Evolutionary conservation across 2,888 invertebrate genomes (phyloP), one percentile per base, ranked within the genome.

Genomic region (Craniophora ligustri): DNA sequence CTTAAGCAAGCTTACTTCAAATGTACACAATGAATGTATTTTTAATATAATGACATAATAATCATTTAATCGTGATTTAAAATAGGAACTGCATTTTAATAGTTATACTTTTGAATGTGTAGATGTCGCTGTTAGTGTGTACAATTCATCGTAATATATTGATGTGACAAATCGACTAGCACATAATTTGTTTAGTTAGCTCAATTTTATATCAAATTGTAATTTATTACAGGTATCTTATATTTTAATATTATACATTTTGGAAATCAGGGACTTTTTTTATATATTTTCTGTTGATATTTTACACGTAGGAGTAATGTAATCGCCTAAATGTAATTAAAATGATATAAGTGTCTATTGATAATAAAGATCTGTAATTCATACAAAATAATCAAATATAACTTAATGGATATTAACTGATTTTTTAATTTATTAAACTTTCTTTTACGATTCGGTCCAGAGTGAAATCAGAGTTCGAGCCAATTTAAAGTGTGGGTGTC

Each of bases 331-430:
- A 18, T 50, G 23, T 49, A 45, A 39, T 13, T 41, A 36, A 35
- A 23, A 10, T 26, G 49, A 63, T 30, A 35, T 50, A 45, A 31
- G 16, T 40, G 19, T 54, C 14, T 49, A 44, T 38, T 32, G 39
- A 31, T 41, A 32, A 41, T 23, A 26, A 47, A 35, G 31, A 60
- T 55, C 40, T 45, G 31, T 42, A 34, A 55, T 40, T 15, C 14
- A 53, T 36, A 42, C 45, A 14, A 53, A 64, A 46, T 38, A 45
- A 54, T 45, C 26, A 61, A 55, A 49, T 60, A 60, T 19, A 55
- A 31, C 44, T 40, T 23, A 30, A 65, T 31, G 41, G 7, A 6
- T 6, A 15, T 6, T 30, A 5, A n/a, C 34, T 57, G n/a, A 23
- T 48, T 34, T 30, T 63, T 62, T 19, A 6, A n/a, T 26, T 5